A percentile compares a stretch with the other conserved stretches of the same genome.
phyloP scores from a whole-genome alignment of 2,113 vertebrate genomes.

The Macheiramphus alcinus region DNA sequence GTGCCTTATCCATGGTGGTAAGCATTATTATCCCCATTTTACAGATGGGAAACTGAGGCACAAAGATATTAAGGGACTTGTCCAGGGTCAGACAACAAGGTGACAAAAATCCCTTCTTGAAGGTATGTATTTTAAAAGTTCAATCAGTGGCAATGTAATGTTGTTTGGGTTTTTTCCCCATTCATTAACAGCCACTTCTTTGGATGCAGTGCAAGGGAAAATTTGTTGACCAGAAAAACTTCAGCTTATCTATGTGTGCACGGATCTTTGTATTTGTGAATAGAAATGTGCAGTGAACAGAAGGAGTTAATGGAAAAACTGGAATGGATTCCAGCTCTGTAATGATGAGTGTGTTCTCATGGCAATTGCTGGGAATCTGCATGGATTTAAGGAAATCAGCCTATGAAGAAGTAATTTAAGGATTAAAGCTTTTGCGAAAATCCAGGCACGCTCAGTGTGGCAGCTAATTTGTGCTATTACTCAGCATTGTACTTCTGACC shows the following conservation, averaged over 20 bases:
- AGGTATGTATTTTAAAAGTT: not conserved
- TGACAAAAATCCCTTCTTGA: not conserved
- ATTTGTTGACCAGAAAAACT: not conserved
- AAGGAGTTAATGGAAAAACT: not conserved
- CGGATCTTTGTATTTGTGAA: not conserved
- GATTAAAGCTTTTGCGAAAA: conserved; percentile 25
- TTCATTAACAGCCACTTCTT: not conserved
- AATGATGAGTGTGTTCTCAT: not conserved
- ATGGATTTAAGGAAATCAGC: not conserved
- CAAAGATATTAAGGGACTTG: not conserved
- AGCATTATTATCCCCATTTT: not conserved
- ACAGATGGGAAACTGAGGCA: not conserved
- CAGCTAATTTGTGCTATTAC: not conserved
- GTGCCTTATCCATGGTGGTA: not conserved
- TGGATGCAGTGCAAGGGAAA: not conserved
- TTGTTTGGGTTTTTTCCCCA: not conserved
- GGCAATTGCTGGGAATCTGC: not conserved
- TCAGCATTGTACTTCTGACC: not conserved
- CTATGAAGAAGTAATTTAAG: not conserved
- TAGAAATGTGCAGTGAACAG: not conserved
- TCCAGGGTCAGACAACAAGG: not conserved
- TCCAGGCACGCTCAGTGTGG: not conserved
- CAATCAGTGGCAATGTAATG: not conserved
- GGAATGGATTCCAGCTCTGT: not conserved
- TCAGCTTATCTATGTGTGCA: not conserved